phyloP scores from a whole-genome alignment of 2,888 invertebrate genomes.

The Salpingus planirostris region DNA sequence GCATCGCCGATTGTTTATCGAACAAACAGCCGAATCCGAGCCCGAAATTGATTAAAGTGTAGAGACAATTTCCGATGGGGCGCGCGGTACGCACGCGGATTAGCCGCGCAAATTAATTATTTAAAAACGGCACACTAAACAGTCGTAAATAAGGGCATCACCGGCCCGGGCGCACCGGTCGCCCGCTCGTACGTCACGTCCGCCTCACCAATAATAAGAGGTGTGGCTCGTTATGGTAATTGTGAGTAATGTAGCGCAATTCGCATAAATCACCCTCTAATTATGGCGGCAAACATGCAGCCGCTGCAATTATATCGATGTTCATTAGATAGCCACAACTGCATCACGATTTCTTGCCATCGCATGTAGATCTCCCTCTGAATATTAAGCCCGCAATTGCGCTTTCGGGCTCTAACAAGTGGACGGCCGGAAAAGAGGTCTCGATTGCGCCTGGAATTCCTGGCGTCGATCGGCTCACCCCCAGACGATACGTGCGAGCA shows the following conservation, averaged over 20 bases:
- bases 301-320: conserved; percentile 37
- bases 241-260: conserved; percentile 39
- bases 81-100: conserved; percentile 1
- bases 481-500: too few species aligned
- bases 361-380: too few species aligned
- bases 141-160: conserved; percentile 20
- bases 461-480: too few species aligned
- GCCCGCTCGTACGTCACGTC: conserved; percentile 24
- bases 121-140: conserved; percentile 4
- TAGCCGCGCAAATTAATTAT: conserved; percentile 6
- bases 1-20: neutral
- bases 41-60: conserved; percentile 6
- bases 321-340: conserved; percentile 28
- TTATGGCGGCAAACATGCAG: conserved; percentile 39
- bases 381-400: too few species aligned
- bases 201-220: conserved; percentile 31
- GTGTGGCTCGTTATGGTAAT: conserved; percentile 40
- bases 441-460: too few species aligned
- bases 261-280: conserved; percentile 39
- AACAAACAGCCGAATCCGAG: neutral
- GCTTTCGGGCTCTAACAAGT: too few species aligned
- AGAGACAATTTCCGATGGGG: conserved; percentile 7
- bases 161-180: conserved; percentile 11
- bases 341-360: too few species aligned
- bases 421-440: too few species aligned